phyloP scores from a whole-genome alignment of 2,113 vertebrate species.

The Bucco capensis region DNA sequence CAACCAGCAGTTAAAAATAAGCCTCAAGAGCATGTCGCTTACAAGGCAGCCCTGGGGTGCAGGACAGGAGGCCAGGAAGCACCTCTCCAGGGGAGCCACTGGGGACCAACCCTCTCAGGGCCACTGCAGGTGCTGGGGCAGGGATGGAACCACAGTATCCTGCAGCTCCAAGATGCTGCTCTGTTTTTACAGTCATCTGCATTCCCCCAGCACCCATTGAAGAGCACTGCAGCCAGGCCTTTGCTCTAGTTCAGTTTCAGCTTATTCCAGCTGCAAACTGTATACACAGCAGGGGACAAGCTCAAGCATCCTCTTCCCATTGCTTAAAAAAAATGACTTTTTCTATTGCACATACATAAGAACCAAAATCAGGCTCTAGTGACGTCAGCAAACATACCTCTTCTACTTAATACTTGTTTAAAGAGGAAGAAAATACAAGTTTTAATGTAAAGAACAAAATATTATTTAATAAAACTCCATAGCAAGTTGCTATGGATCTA shows the following conservation, averaged over 20 bases:
- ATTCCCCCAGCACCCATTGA: fast-evolving
- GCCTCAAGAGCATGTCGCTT: fast-evolving
- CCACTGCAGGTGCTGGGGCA: not conserved
- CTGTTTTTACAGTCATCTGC: not conserved
- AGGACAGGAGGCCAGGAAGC: not conserved
- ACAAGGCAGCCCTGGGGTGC: fast-evolving
- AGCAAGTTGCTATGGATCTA: not conserved
- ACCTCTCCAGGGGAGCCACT: not conserved
- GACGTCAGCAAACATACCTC: not conserved
- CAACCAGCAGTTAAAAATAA: constrained; percentile 34
- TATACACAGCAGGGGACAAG: not conserved
- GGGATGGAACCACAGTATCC: fast-evolving
- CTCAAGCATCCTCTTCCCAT: not conserved
- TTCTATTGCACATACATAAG: no score
- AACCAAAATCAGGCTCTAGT: not conserved
- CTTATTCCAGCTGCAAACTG: not conserved
- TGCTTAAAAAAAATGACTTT: not conserved
- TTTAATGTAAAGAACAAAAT: not conserved
- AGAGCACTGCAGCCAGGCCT: not conserved
- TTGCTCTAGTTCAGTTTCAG: not conserved
- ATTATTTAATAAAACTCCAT: not conserved
- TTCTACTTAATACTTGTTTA: not conserved
- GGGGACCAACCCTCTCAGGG: fast-evolving
- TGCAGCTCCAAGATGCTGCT: fast-evolving
- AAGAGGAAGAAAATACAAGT: not conserved